These are phyloP conservation scores for Cecidostiba fungosa DNA, from an alignment of 2,888 invertebrate genomes.

Conservation along the genomic window DNA sequence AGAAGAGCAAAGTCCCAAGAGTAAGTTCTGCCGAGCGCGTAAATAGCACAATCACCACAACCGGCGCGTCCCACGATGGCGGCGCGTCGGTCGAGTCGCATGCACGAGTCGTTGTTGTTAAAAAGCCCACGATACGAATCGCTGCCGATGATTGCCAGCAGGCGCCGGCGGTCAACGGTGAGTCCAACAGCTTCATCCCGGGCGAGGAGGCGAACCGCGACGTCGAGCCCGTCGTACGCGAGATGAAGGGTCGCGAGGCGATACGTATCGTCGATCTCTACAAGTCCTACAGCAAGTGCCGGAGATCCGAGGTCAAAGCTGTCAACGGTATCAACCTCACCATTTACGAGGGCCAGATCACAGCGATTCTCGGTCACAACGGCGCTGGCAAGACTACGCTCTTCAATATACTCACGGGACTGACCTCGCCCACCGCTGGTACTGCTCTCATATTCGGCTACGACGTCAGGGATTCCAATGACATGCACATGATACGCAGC, in stretches of 20 bases:
- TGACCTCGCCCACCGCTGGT: slow-evolving; percentile 88
- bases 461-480: slow-evolving; percentile 88
- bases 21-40: slow-evolving; percentile 72
- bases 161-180: slow-evolving; percentile 73
- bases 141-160: slow-evolving; percentile 49
- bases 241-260: slow-evolving; percentile 88
- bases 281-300: slow-evolving; percentile 87
- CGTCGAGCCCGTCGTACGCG: slow-evolving; percentile 87
- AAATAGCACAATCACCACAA: slow-evolving; percentile 43
- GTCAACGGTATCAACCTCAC: slow-evolving; percentile 90
- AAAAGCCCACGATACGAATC: slow-evolving; percentile 51
- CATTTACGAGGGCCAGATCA: slow-evolving; percentile 93
- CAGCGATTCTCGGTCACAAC: slow-evolving; percentile 92
- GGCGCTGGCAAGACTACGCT: slow-evolving; percentile 94
- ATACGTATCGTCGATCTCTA: slow-evolving; percentile 88
- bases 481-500: slow-evolving; percentile 88
- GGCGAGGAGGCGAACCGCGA: slow-evolving; percentile 83
- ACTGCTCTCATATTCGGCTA: slow-evolving; percentile 89
- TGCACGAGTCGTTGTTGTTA: slow-evolving; percentile 19
- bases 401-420: slow-evolving; percentile 91
- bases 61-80: slow-evolving; percentile 5
- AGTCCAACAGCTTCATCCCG: slow-evolving; percentile 79
- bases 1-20: slow-evolving; percentile 78
- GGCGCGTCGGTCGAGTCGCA: slow-evolving; percentile 13
- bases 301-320: slow-evolving; percentile 86